A percentile compares a stretch with the other conserved stretches of the same genome.
phyloP scores from a whole-genome alignment of 1,140 invertebrate genomes.

The Stegodyphus mimosarum region DNA sequence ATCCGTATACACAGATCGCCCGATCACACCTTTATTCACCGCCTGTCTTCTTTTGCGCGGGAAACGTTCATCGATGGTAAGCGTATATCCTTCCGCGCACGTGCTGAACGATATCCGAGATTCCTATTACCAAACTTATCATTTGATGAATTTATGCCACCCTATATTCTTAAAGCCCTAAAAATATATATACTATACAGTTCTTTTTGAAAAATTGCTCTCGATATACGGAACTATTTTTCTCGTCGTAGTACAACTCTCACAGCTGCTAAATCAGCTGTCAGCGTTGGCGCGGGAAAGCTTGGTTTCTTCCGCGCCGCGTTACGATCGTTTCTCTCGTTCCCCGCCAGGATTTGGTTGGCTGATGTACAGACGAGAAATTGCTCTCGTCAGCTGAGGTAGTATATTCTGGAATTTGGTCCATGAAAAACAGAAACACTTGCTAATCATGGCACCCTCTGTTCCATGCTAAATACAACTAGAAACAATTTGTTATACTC shows the following conservation, averaged over 20 bases:
- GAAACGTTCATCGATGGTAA: constrained; percentile 38
- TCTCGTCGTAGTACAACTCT: constrained; percentile 51
- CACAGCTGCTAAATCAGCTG: constrained; percentile 58
- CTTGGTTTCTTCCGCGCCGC: constrained; percentile 38
- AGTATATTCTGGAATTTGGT: too few species aligned
- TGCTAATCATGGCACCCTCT: too few species aligned
- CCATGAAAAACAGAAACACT: too few species aligned
- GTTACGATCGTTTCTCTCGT: background rate
- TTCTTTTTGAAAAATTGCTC: background rate
- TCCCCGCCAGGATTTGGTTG: background rate
- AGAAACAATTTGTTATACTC: too few species aligned
- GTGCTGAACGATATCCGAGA: constrained; percentile 6
- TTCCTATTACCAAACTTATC: background rate
- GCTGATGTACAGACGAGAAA: background rate
- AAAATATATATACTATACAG: background rate
- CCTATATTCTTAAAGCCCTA: background rate
- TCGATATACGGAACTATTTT: constrained; percentile 15
- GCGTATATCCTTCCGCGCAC: constrained; percentile 45
- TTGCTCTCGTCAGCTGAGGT: background rate
- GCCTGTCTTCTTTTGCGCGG: constrained; percentile 56
- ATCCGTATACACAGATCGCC: background rate
- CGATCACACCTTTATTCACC: constrained; percentile 59
- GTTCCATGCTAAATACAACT: too few species aligned
- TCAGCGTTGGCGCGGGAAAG: constrained; percentile 25
- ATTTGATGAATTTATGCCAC: background rate